Evolutionary conservation across 2,888 invertebrate genomes (phyloP).

Genomic region (Molorchus minor): DNA sequence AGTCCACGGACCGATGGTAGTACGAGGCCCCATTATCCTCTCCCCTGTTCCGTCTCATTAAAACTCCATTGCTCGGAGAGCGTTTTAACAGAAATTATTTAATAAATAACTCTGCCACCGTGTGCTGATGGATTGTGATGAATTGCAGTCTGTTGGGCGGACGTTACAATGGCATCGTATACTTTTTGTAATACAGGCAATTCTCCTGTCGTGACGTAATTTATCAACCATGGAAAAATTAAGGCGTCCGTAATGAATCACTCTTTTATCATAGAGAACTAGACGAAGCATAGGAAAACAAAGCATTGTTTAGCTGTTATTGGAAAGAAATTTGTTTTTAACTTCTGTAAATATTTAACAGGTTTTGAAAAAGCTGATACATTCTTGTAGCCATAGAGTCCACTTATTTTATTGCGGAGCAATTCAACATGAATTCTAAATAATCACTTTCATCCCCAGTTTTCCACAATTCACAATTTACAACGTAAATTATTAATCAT

Average conservation of each 20-base stretch:
- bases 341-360: no score
- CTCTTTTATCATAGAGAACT: slow-evolving; percentile 10
- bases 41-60: slow-evolving; percentile 20
- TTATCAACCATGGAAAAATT: slow-evolving; percentile 9
- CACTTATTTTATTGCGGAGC: no score
- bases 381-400: no score
- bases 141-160: slow-evolving; percentile 24
- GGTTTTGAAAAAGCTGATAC: no score
- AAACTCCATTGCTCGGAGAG: slow-evolving; percentile 14
- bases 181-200: slow-evolving; percentile 14
- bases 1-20: slow-evolving; percentile 1
- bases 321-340: no score
- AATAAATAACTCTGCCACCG: slow-evolving; percentile 40
- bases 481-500: no score
- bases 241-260: slow-evolving; percentile 14
- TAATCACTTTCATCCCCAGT: no score
- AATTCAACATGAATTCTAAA: no score
- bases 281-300: no score
- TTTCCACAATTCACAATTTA: no score
- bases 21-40: slow-evolving; percentile 21
- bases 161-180: slow-evolving; percentile 7
- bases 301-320: no score
- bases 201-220: slow-evolving; percentile 14
- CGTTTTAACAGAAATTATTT: slow-evolving; percentile 40
- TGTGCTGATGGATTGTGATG: slow-evolving; percentile 41